phyloP scores from a whole-genome alignment of 2,113 vertebrate species.

The Spheniscus mendiculus region DNA sequence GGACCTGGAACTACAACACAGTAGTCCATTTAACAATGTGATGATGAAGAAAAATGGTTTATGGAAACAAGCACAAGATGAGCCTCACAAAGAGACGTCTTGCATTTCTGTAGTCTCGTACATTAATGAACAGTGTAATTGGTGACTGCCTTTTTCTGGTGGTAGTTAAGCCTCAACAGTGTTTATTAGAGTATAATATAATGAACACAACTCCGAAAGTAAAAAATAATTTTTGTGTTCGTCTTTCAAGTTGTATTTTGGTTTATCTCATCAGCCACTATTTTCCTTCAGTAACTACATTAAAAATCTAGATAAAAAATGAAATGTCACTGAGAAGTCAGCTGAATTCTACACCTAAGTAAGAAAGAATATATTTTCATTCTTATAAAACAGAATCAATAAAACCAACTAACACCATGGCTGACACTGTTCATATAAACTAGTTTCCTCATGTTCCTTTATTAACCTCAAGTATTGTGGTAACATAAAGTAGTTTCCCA shows the following conservation, averaged over 20 bases:
- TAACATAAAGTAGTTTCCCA: not conserved
- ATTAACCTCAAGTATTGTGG: not conserved
- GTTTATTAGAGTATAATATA: not conserved
- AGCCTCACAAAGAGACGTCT: not conserved
- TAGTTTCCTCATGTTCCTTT: not conserved
- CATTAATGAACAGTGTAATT: not conserved
- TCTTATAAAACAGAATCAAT: not conserved
- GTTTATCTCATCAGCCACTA: not conserved
- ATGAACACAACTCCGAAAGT: not conserved
- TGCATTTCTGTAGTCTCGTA: not conserved
- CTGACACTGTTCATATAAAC: not conserved
- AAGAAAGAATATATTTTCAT: not conserved
- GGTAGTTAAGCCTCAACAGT: not conserved
- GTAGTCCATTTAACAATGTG: not conserved
- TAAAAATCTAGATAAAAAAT: not conserved
- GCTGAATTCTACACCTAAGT: not conserved
- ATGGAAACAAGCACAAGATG: not conserved
- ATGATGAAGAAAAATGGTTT: not conserved
- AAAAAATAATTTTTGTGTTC: not conserved
- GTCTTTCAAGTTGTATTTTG: not conserved
- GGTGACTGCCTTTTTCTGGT: not conserved
- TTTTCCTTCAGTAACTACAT: not conserved
- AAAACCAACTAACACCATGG: not conserved
- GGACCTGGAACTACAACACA: too few species aligned
- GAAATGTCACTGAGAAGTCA: not conserved